A percentile compares a stretch with the other conserved stretches of the same genome.
Evolutionary conservation across 2,797 vertebrate species (phyloP).

Genomic region (Balearica regulorum): DNA sequence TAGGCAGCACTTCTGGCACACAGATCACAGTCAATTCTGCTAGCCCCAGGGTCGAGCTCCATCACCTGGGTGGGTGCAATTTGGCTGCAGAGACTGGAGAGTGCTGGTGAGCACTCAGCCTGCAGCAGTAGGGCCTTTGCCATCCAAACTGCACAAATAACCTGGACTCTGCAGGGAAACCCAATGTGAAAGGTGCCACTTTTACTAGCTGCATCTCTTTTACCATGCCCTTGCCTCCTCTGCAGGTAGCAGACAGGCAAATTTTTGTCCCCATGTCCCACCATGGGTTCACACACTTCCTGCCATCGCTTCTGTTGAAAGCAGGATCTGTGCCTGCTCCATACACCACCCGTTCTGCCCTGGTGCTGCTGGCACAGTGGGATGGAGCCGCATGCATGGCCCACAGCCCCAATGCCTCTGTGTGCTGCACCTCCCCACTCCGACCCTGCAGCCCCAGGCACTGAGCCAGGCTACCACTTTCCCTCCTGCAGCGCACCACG

Average conservation of each 20-base stretch:
- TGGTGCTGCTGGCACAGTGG: not conserved
- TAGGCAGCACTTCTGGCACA: not conserved
- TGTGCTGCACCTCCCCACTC: not conserved
- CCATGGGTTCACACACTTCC: not conserved
- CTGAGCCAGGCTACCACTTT: not conserved
- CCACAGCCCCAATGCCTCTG: not conserved
- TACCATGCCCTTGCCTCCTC: not conserved
- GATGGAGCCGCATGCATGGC: not conserved
- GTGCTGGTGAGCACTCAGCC: not conserved
- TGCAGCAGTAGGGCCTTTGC: not conserved
- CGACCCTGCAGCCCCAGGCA: fast-evolving
- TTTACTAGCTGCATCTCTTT: not conserved
- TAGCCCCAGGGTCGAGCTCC: fast-evolving
- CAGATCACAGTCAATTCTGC: not conserved
- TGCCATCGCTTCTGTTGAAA: not conserved
- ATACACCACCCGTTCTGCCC: fast-evolving
- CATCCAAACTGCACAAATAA: not conserved
- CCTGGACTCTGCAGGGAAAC: not conserved
- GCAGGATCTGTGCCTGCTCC: not conserved
- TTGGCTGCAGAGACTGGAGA: not conserved
- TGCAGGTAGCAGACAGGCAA: not conserved
- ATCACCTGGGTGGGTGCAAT: not conserved
- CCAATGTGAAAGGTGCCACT: not conserved
- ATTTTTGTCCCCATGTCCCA: not conserved
- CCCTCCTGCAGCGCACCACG: not conserved